Percentiles rank a stretch among this genome's conserved stretches.
phyloP scores from a whole-genome alignment of 2,888 invertebrate species.

The Lissonota sp. region DNA sequence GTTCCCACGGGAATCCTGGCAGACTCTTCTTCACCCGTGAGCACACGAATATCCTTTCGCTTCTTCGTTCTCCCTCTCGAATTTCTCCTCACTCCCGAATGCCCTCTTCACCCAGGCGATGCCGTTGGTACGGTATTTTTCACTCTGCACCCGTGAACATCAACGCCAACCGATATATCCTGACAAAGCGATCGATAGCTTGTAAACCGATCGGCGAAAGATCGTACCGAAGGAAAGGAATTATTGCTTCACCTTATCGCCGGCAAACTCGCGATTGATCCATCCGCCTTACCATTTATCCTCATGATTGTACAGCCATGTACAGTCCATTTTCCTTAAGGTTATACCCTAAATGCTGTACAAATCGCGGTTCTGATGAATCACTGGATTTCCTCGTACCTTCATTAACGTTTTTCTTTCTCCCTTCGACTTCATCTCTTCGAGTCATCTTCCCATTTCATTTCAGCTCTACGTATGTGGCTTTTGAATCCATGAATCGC shows the following conservation, averaged over 20 bases:
- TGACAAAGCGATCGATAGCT: slow-evolving; percentile 48
- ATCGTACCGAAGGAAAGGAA: slow-evolving; percentile 56
- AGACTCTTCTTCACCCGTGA: slow-evolving; percentile 58
- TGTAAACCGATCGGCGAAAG: slow-evolving; percentile 58
- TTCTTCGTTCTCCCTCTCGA: slow-evolving; percentile 39
- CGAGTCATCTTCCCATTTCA: background rate
- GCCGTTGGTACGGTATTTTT: slow-evolving; percentile 60
- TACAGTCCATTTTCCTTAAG: too few relatives aligned
- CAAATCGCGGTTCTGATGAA: slow-evolving; percentile 21
- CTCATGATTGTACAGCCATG: too few relatives aligned
- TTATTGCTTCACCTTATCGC: slow-evolving; percentile 57
- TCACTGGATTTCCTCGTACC: slow-evolving; percentile 13
- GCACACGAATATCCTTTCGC: slow-evolving; percentile 58
- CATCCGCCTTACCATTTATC: slow-evolving; percentile 58
- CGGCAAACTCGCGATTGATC: slow-evolving; percentile 52
- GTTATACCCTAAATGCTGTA: too few relatives aligned
- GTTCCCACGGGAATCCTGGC: slow-evolving; percentile 63
- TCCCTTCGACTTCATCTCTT: slow-evolving; percentile 3
- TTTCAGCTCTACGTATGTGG: slow-evolving; percentile 21
- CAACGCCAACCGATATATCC: slow-evolving; percentile 43
- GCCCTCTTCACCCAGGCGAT: slow-evolving; percentile 50
- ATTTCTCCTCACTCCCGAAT: slow-evolving; percentile 28
- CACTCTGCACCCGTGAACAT: slow-evolving; percentile 34
- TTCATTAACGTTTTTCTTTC: slow-evolving; percentile 51
- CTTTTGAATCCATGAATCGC: slow-evolving; percentile 61